A percentile compares a stretch with the other conserved stretches of the same genome.
Conservation (phyloP, 2,797 vertebrate genomes). For the Muraenolepis orangiensis region DNA sequence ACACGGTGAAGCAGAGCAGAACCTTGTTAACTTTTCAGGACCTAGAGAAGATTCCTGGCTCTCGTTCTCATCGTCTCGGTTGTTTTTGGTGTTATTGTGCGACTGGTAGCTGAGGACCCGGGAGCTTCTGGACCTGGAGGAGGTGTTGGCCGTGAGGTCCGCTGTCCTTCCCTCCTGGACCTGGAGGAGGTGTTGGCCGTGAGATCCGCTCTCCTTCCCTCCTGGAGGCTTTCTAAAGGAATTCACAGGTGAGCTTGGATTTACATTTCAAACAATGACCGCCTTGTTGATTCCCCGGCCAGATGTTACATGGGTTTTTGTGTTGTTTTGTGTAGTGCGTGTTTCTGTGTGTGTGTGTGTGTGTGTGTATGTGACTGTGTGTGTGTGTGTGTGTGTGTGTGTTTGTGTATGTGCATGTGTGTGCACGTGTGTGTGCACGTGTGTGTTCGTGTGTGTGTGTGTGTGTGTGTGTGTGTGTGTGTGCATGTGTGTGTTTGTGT, state of each 20-base stretch:
- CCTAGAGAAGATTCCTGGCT: constrained; percentile 37
- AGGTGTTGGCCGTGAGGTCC: no score
- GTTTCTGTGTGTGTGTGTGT: no score
- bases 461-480: no score
- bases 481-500: neutral
- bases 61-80: constrained; percentile 48
- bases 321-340: neutral
- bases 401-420: neutral
- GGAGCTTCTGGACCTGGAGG: no score
- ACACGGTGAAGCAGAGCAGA: constrained; percentile 27
- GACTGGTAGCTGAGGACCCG: no score
- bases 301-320: constrained; percentile 17
- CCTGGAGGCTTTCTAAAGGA: constrained; percentile 27
- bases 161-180: no score
- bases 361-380: no score
- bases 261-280: constrained; percentile 24
- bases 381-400: no score
- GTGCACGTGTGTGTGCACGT: neutral
- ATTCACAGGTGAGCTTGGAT: constrained; percentile 58
- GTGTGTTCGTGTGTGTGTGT: neutral
- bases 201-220: no score
- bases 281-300: constrained; percentile 34
- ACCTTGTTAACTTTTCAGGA: constrained; percentile 43
- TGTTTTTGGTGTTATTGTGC: constrained; percentile 41
- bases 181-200: no score